These are phyloP conservation scores for Oscheius sp. DNA, from an alignment of 2,888 invertebrate genomes.

Conservation along the genomic window DNA sequence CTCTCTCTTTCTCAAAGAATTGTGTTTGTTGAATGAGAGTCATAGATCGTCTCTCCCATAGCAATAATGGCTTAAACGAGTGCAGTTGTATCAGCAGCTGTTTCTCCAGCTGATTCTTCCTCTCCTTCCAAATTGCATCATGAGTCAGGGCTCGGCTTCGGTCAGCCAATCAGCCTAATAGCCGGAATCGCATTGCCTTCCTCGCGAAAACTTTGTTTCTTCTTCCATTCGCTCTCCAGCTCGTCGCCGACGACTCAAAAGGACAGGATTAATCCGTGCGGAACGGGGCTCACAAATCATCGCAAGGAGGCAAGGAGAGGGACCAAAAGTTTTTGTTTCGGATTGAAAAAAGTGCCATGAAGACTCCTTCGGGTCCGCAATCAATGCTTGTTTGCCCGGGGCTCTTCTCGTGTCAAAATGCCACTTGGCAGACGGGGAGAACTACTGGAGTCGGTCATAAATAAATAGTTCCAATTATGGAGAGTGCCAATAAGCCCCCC, in stretches of 20 bases:
- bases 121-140: slow-evolving; percentile 16
- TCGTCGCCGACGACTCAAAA: no score
- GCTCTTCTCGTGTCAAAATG: slow-evolving; percentile 29
- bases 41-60: not conserved
- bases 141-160: slow-evolving; percentile 18
- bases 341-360: not conserved
- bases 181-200: slow-evolving; percentile 22
- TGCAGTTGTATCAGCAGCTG: not conserved
- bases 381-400: slow-evolving; percentile 17
- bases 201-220: slow-evolving; percentile 2
- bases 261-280: no score
- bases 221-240: no score
- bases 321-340: not conserved
- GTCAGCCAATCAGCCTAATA: slow-evolving; percentile 28
- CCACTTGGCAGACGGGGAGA: slow-evolving; percentile 10
- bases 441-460: not conserved
- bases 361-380: slow-evolving; percentile 17
- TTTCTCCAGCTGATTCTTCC: not conserved
- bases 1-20: not conserved
- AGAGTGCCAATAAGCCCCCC: not conserved
- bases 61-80: slow-evolving; percentile 1
- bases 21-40: not conserved
- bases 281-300: no score
- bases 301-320: not conserved
- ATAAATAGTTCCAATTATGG: not conserved